phyloP scores from a whole-genome alignment of 2,113 vertebrate species.

The Periophthalmus modestus region DNA sequence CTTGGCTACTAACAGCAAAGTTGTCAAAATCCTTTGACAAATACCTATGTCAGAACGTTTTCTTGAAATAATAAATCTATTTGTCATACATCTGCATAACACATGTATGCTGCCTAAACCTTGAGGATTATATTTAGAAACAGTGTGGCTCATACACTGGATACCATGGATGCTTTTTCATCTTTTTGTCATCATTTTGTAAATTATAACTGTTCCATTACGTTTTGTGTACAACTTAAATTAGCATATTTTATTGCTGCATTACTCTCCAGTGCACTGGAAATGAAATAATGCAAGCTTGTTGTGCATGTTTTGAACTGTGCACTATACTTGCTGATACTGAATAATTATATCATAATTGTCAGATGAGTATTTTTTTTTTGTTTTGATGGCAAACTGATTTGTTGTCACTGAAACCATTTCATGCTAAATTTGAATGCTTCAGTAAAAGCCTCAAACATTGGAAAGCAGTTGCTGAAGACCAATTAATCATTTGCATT shows the following conservation, averaged over 20 bases:
- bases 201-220: not conserved
- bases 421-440: not conserved
- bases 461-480: not conserved
- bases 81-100: not conserved
- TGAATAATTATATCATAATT: not conserved
- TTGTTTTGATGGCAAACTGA: not conserved
- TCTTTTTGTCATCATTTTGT: not conserved
- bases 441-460: not conserved
- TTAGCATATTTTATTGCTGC: not conserved
- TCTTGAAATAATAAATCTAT: not conserved
- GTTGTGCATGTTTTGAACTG: slow-evolving; percentile 2
- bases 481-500: not conserved
- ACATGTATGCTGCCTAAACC: not conserved
- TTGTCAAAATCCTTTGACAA: not conserved
- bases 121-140: not conserved
- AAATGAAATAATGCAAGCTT: not conserved
- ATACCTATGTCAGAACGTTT: not conserved
- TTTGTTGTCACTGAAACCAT: not conserved
- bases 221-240: not conserved
- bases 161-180: not conserved
- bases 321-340: not conserved
- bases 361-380: not conserved
- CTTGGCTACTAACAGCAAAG: not conserved
- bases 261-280: not conserved
- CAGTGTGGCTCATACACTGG: not conserved